phyloP scores from a whole-genome alignment of 2,113 vertebrate genomes.

The Brienomyrus brachyistius region DNA sequence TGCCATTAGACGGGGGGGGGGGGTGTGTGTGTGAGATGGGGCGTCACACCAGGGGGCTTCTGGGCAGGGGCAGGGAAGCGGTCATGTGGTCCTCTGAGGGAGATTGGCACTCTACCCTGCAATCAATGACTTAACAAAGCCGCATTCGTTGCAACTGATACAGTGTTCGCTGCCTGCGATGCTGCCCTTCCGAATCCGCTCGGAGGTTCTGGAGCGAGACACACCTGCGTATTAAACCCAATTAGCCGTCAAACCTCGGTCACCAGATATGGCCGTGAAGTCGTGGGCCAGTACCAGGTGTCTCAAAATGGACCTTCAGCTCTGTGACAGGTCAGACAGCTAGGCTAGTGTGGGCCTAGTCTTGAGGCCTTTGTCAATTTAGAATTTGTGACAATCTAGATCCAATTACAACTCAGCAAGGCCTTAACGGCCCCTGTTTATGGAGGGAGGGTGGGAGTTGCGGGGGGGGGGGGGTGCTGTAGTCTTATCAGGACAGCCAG shows the following conservation, averaged over 20 bases:
- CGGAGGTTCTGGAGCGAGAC: too few species aligned
- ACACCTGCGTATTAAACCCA: neutral
- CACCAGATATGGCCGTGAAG: neutral
- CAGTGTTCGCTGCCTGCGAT: neutral
- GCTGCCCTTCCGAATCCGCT: neutral
- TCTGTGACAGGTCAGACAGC: neutral
- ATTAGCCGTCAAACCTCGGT: neutral
- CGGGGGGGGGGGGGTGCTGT: neutral
- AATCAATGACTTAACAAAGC: neutral
- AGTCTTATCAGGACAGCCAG: constrained; percentile 6
- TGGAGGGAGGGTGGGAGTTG: neutral
- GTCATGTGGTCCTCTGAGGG: neutral
- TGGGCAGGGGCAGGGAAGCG: neutral
- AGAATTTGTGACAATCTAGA: constrained; percentile 12
- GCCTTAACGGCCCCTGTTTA: constrained; percentile 9
- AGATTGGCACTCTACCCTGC: neutral
- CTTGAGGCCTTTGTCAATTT: constrained; percentile 17
- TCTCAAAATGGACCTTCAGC: neutral
- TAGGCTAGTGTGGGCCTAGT: neutral
- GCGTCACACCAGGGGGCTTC: neutral
- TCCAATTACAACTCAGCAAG: constrained; percentile 13
- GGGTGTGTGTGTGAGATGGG: too few species aligned
- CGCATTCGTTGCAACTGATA: neutral
- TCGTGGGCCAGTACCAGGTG: neutral
- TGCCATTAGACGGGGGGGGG: neutral